Base-by-base conservation (phyloP, 2,888 invertebrate species). In the Catocala sponsa region DNA sequence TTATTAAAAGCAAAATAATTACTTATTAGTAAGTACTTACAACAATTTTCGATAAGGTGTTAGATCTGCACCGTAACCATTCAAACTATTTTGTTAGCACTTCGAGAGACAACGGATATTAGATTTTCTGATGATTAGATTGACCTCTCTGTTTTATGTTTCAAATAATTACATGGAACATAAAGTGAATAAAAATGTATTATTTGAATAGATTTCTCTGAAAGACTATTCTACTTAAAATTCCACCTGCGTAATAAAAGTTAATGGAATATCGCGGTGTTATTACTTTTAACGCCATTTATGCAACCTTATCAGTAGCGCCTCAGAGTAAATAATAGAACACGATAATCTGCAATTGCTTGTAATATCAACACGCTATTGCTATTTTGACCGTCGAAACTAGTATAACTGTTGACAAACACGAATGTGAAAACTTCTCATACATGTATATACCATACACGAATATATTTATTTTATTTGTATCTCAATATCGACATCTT, bases 401-500 rank as follows among this genome's bases (percentile, higher is more conserved):
- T 33, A 6, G 32, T 11, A 25, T 25, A 49, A 33, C 2, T 50
- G 50, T 50, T 35, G 35, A 35, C 50, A 50, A 50, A 50, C 35
- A 38, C 35, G 33, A 50, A 35, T 38, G 12, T 50, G 35, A 35
- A 38, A 32, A 33, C 25, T 25, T 48, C 33, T 32, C 48, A 48
- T 25, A 48, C 11, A 33, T 50, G n/a, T 0, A 7, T 46, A 12
- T 46, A 35, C 44, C 51, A 58, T 12, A 44, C 41, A 47, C 41
- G 7, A 58, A 55, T 63, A 48, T 43, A 70, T 74, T 65, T 73
- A 65, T 56, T 65, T 61, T 52, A 50, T 58, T 65, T 11, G 38
- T 68, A 74, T 64, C 65, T 64, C 55, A 54, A 72, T 57, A 59
- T 64, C 58, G 53, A 68, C 51, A 63, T 63, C 61, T 68, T 61